phyloP scores from a whole-genome alignment of 2,888 invertebrate species.

The Eulithis prunata region DNA sequence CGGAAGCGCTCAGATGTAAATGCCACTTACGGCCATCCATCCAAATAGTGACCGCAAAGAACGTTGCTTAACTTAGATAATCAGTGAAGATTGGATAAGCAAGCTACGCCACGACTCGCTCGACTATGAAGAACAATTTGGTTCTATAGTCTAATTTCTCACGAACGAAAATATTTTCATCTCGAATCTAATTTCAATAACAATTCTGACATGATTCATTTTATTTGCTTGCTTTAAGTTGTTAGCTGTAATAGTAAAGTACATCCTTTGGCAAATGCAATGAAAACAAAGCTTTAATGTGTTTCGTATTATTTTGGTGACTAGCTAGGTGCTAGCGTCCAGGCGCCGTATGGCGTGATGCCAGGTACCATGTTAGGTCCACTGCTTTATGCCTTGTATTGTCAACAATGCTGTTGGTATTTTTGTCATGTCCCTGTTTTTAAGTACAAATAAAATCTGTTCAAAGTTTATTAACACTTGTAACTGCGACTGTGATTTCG shows the following conservation, averaged over 20 bases:
- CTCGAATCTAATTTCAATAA: too few relatives aligned
- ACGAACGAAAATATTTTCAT: too few relatives aligned
- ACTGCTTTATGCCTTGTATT: slow-evolving; percentile 31
- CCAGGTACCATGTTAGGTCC: slow-evolving; percentile 44
- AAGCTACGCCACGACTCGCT: too few relatives aligned
- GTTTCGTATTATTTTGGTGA: slow-evolving; percentile 44
- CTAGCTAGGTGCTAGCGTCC: slow-evolving; percentile 26
- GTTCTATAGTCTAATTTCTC: too few relatives aligned
- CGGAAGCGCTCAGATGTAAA: too few relatives aligned
- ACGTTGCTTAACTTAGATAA: too few relatives aligned
- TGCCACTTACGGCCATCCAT: too few relatives aligned
- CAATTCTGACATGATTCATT: slow-evolving; percentile 4
- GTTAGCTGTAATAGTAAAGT: slow-evolving; percentile 16
- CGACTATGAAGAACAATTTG: too few relatives aligned
- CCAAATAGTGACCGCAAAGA: too few relatives aligned
- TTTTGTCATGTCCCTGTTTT: slow-evolving; percentile 11
- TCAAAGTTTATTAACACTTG: too few relatives aligned
- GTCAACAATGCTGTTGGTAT: slow-evolving; percentile 5
- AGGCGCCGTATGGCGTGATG: slow-evolving; percentile 53
- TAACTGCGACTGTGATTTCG: too few relatives aligned
- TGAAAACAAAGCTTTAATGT: slow-evolving; percentile 47
- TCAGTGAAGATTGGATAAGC: too few relatives aligned
- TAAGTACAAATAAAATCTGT: neutral
- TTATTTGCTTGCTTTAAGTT: neutral
- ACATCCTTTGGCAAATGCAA: slow-evolving; percentile 46